phyloP scores from a whole-genome alignment of 2,888 invertebrate genomes.

The Antheraea yamamai region DNA sequence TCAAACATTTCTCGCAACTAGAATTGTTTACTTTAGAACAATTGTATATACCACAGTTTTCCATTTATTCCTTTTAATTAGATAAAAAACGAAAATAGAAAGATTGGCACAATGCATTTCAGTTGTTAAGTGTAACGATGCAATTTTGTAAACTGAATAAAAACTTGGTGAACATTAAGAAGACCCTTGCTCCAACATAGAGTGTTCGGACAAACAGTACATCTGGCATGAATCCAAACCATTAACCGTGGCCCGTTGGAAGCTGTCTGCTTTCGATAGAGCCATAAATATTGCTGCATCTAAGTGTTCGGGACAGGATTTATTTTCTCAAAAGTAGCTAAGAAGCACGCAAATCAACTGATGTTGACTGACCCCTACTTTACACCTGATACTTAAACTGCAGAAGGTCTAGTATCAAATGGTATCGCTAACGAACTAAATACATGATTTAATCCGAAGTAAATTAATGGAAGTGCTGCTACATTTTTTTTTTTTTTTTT shows the following conservation, averaged over 20 bases:
- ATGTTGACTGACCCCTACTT: background rate
- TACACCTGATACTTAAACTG: no score
- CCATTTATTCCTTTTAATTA: background rate
- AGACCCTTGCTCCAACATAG: conserved; percentile 12
- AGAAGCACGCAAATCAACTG: background rate
- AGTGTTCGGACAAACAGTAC: conserved; percentile 43
- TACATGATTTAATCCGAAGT: no score
- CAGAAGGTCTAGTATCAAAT: no score
- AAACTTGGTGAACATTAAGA: conserved; percentile 14
- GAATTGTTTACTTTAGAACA: no score
- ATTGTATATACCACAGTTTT: background rate
- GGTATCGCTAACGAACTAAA: no score
- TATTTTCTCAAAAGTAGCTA: background rate
- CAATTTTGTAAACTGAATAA: conserved; percentile 12
- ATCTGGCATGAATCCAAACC: conserved; percentile 51
- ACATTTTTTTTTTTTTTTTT: no score
- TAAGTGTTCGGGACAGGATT: conserved; percentile 5
- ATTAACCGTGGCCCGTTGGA: conserved; percentile 44
- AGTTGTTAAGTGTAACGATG: conserved; percentile 8
- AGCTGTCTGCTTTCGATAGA: conserved; percentile 31
- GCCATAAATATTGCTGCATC: conserved; percentile 14
- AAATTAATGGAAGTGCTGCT: no score
- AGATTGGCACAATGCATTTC: conserved; percentile 11
- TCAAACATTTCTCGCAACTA: no score
- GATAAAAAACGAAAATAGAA: background rate